These are phyloP conservation scores for Drosophila multiciliata DNA, from an alignment of 2,888 invertebrate species.

Conservation along the genomic window DNA sequence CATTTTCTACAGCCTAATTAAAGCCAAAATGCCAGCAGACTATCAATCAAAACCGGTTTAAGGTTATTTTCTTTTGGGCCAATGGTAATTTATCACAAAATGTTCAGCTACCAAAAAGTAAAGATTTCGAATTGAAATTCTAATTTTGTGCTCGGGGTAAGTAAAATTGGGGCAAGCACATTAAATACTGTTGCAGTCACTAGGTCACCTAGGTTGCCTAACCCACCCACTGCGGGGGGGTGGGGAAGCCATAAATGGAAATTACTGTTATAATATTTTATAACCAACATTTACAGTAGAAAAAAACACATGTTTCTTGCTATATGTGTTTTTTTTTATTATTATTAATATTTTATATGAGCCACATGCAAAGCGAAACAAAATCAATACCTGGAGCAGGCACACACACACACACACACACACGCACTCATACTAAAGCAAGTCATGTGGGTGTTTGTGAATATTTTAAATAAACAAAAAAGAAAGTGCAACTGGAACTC, in stretches of 20 bases:
- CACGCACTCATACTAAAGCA: not conserved
- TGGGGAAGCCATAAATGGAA: slow-evolving; percentile 10
- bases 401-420: slow-evolving; percentile 1
- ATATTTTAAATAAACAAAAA: slow-evolving; percentile 41
- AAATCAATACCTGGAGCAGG: slow-evolving; percentile 70
- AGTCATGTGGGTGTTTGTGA: slow-evolving; percentile 25
- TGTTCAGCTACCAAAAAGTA: not conserved
- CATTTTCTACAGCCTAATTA: slow-evolving; percentile 7
- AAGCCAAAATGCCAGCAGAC: not conserved
- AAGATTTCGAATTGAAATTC: slow-evolving; percentile 39
- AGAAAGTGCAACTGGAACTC: not conserved
- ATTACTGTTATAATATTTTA: slow-evolving; percentile 19
- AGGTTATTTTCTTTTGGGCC: not conserved
- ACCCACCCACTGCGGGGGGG: not conserved
- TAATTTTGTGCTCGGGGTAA: slow-evolving; percentile 22
- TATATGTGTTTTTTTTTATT: slow-evolving; percentile 53
- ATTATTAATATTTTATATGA: slow-evolving; percentile 74
- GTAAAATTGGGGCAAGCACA: slow-evolving; percentile 17
- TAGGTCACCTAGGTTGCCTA: slow-evolving; percentile 16
- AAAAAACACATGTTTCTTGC: slow-evolving; percentile 56
- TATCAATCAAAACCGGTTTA: slow-evolving; percentile 58
- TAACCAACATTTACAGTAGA: not conserved
- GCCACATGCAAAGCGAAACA: slow-evolving; percentile 69
- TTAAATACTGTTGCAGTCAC: slow-evolving; percentile 17
- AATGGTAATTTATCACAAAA: slow-evolving; percentile 31